A percentile compares a stretch with the other conserved stretches of the same genome.
Conservation (phyloP, 2,888 invertebrate species). For the Pemphredon lugubris region DNA sequence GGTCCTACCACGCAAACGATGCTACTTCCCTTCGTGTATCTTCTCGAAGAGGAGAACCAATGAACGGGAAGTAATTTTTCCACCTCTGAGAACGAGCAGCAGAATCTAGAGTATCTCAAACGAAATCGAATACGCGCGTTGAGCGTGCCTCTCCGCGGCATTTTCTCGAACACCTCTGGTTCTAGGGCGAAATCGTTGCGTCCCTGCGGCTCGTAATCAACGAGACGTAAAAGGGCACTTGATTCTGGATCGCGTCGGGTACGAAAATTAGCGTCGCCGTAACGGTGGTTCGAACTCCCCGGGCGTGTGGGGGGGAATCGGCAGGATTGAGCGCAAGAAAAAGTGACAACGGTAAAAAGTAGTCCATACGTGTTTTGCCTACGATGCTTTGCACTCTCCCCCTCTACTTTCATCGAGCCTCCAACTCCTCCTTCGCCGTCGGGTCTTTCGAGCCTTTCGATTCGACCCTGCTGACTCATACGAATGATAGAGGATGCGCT, state of each 20-base stretch:
- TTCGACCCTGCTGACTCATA: conserved; percentile 16
- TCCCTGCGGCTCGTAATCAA: conserved; percentile 23
- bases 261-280: conserved; percentile 54
- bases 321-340: conserved; percentile 63
- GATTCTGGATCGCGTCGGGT: conserved; percentile 45
- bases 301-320: conserved; percentile 21
- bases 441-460: not conserved
- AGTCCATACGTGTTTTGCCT: conserved; percentile 54
- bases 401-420: not conserved
- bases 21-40: no score
- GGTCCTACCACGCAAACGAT: no score
- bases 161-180: not conserved
- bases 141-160: not conserved
- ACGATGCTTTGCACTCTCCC: not conserved
- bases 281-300: conserved; percentile 59
- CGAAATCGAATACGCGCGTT: conserved; percentile 2
- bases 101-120: not conserved
- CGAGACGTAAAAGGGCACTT: conserved; percentile 44
- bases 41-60: no score
- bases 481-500: not conserved
- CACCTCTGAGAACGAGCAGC: conserved; percentile 38
- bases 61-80: not conserved
- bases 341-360: conserved; percentile 70
- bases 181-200: conserved; percentile 17
- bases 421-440: not conserved